Percentiles rank a stretch among this genome's conserved stretches.
Conservation (phyloP, 2,888 invertebrate genomes). For the Tubiluchus corallicola region DNA sequence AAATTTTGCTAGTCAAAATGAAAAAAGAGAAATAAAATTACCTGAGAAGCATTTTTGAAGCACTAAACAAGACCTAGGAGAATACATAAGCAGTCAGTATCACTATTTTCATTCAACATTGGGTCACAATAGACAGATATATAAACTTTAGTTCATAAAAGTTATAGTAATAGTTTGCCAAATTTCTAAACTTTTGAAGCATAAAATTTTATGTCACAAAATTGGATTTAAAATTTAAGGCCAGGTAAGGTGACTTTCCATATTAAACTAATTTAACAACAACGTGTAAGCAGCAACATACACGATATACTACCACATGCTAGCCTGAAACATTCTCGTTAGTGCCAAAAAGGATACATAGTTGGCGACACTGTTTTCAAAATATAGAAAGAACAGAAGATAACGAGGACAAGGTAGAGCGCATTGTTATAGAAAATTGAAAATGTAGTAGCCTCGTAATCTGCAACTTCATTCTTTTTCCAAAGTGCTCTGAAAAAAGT, state of each 20-base stretch:
- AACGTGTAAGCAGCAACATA: no score
- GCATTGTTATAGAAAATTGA: conserved; percentile 99
- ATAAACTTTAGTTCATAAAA: no score
- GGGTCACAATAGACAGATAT: no score
- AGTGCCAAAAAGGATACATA: conserved; percentile 45
- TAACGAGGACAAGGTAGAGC: conserved; percentile 74
- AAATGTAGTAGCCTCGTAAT: conserved; percentile 96
- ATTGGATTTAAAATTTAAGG: conserved; percentile 15
- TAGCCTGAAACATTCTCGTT: neutral
- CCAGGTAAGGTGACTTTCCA: neutral
- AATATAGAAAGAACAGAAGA: conserved; percentile 81
- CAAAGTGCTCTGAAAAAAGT: conserved; percentile 55
- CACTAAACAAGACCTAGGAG: no score
- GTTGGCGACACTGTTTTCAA: conserved; percentile 71
- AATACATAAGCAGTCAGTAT: no score
- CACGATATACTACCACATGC: neutral
- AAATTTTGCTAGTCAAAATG: no score
- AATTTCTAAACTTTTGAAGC: no score
- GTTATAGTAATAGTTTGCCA: no score
- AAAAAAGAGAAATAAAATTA: no score
- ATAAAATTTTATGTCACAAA: conserved; percentile 2
- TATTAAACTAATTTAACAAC: neutral
- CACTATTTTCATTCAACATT: no score
- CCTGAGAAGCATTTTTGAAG: no score
- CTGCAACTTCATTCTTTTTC: conserved; percentile 99